phyloP scores from a whole-genome alignment of 1,140 invertebrate species.

The Eurytemora carolleeae region DNA sequence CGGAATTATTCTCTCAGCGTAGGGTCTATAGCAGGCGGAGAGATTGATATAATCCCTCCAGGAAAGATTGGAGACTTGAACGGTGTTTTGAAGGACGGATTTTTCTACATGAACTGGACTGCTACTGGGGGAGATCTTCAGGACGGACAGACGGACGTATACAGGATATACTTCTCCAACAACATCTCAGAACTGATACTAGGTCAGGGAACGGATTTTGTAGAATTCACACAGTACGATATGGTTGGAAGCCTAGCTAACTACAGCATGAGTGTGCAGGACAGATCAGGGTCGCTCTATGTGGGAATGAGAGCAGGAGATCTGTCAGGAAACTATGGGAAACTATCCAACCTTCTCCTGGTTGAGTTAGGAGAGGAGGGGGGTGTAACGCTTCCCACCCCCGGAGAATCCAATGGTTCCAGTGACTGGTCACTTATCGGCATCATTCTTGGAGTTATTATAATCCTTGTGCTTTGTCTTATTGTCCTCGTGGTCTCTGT shows the following conservation, averaged over 20 bases:
- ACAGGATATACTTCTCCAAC: background rate
- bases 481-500: background rate
- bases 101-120: constrained; percentile 22
- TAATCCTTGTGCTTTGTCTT: constrained; percentile 5
- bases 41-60: constrained; percentile 22
- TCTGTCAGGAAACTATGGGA: background rate
- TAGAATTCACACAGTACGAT: background rate
- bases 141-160: background rate
- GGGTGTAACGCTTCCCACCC: background rate
- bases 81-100: constrained; percentile 18
- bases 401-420: background rate
- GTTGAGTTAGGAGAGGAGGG: background rate
- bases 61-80: constrained; percentile 22
- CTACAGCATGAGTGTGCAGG: background rate
- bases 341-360: background rate
- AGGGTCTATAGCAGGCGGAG: constrained; percentile 9
- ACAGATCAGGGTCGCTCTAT: background rate
- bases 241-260: background rate
- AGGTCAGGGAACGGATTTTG: background rate
- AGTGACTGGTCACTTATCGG: constrained; percentile 7
- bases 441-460: constrained; percentile 4
- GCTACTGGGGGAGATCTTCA: constrained; percentile 22
- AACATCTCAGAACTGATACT: background rate
- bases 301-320: background rate
- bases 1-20: background rate